Evolutionary conservation across 2,113 vertebrate species (phyloP).

Genomic region (Eidolon helvum): DNA sequence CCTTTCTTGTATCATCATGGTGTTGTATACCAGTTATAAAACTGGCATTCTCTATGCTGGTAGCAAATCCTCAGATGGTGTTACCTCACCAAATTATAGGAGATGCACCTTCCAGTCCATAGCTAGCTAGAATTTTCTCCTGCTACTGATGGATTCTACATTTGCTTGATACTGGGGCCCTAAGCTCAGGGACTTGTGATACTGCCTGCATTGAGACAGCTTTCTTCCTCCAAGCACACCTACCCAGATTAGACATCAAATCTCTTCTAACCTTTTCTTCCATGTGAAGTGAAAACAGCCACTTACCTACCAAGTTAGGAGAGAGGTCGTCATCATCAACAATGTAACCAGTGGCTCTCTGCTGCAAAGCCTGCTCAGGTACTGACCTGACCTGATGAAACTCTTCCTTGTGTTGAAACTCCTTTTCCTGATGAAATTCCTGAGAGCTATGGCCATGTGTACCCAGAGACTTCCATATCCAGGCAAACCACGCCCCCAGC

Average conservation of each 20-base stretch:
- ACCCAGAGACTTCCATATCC: neutral
- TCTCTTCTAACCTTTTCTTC: neutral
- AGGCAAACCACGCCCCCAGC: neutral
- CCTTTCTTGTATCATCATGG: neutral
- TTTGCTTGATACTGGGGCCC: neutral
- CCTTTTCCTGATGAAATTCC: neutral
- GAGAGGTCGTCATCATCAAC: neutral
- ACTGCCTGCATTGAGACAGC: neutral
- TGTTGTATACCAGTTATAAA: conserved; percentile 35
- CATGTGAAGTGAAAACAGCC: neutral
- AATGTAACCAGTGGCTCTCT: neutral
- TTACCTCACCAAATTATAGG: conserved; percentile 35
- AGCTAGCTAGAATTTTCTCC: neutral
- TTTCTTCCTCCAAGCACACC: neutral
- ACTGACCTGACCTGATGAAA: neutral
- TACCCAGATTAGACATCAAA: neutral
- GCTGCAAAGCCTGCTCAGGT: neutral
- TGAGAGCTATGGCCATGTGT: neutral
- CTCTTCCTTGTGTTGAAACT: neutral
- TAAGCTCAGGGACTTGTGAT: neutral
- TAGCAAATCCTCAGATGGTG: conserved; percentile 51
- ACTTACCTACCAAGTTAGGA: neutral
- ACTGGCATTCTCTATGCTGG: neutral
- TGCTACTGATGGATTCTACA: neutral
- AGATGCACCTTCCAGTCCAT: neutral